A percentile compares a stretch with the other conserved stretches of the same genome.
These are phyloP conservation scores for Prosapia bicincta DNA, from an alignment of 2,888 invertebrate species.

Conservation along the genomic window DNA sequence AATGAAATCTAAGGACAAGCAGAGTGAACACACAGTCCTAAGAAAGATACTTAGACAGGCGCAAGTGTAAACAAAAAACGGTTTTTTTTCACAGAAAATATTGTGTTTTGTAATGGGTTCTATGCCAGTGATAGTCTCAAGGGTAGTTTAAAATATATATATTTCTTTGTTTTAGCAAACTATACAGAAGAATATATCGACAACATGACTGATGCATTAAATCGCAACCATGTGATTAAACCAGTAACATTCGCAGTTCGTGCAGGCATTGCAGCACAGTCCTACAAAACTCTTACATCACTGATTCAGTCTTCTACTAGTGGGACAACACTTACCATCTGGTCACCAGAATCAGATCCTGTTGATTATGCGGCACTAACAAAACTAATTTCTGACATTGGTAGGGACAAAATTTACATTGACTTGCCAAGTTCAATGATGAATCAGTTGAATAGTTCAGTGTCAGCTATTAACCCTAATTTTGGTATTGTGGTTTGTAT, in stretches of 20 bases:
- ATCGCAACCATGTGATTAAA: constrained; percentile 55
- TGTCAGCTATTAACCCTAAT: background rate
- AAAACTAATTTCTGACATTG: constrained; percentile 62
- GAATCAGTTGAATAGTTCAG: background rate
- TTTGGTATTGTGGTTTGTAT: too few relatives aligned
- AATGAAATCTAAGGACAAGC: too few relatives aligned
- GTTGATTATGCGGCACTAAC: constrained; percentile 59
- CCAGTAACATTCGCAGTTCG: constrained; percentile 77
- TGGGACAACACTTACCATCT: constrained; percentile 71
- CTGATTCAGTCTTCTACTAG: constrained; percentile 50
- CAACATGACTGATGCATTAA: constrained; percentile 62
- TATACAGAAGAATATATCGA: constrained; percentile 64
- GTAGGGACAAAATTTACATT: constrained; percentile 55
- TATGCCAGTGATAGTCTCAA: too few relatives aligned
- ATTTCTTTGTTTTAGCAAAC: constrained; percentile 45
- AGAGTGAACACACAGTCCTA: too few relatives aligned
- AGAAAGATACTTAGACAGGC: too few relatives aligned
- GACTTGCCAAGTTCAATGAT: background rate
- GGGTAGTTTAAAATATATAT: background rate
- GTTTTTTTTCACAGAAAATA: too few relatives aligned
- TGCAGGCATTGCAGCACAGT: constrained; percentile 65
- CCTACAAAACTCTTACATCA: constrained; percentile 56
- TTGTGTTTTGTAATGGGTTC: too few relatives aligned
- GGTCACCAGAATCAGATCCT: constrained; percentile 63
- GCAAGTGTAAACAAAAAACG: too few relatives aligned